Conservation (phyloP, 2,888 invertebrate genomes). For the Deilephila porcellus region DNA sequence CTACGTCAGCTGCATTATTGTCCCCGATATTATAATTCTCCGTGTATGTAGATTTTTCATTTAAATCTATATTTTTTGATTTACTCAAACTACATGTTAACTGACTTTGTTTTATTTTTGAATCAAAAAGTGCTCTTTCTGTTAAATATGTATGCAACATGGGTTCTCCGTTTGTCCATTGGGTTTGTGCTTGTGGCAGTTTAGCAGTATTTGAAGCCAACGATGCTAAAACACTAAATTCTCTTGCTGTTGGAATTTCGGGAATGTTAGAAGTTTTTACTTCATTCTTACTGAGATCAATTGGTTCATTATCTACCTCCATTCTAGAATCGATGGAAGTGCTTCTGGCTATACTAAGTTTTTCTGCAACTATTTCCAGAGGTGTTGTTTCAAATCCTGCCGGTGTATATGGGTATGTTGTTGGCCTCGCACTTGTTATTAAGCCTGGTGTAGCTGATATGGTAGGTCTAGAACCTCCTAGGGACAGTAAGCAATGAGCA, state of each 20-base stretch:
- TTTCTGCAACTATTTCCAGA: conserved; percentile 62
- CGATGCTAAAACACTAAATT: conserved; percentile 86
- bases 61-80: conserved; percentile 66
- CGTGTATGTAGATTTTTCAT: conserved; percentile 58
- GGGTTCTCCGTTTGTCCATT: conserved; percentile 86
- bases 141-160: conserved; percentile 90
- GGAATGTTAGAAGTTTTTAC: conserved; percentile 66
- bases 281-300: conserved; percentile 79
- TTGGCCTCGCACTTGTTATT: conserved; percentile 86
- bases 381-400: conserved; percentile 61
- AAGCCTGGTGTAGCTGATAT: conserved; percentile 81
- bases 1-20: conserved; percentile 46
- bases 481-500: conserved; percentile 91
- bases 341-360: conserved; percentile 55
- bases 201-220: conserved; percentile 87
- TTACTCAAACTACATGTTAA: conserved; percentile 69
- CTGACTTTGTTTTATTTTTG: conserved; percentile 89
- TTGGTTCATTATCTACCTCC: conserved; percentile 82
- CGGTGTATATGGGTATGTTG: conserved; percentile 88
- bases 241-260: conserved; percentile 86
- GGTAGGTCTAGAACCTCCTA: conserved; percentile 86
- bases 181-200: conserved; percentile 83
- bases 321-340: conserved; percentile 60
- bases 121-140: conserved; percentile 88
- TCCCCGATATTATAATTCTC: conserved; percentile 57